Percentiles rank a stretch among this genome's conserved stretches.
Conservation (phyloP, 2,113 vertebrate species). For the Apeltes quadracus region DNA sequence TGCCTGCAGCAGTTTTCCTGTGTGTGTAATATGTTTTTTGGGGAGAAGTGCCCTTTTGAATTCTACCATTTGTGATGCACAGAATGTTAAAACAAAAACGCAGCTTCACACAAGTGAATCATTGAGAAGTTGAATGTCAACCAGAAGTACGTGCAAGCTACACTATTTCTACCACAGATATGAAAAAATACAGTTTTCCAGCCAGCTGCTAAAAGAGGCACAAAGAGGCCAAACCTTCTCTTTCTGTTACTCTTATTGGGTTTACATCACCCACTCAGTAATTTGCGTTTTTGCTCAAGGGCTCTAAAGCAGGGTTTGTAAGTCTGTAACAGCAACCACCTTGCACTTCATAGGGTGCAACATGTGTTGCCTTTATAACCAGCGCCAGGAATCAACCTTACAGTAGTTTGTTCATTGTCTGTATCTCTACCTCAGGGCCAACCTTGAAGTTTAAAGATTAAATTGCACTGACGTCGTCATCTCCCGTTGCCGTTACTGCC, state of each 20-base stretch:
- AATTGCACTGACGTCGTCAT: constrained; percentile 56
- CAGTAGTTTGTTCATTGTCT: constrained; percentile 35
- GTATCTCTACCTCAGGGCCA: constrained; percentile 37
- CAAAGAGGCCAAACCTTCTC: constrained; percentile 24
- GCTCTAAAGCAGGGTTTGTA: constrained; percentile 48
- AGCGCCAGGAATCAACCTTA: constrained; percentile 40
- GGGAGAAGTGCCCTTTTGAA: constrained; percentile 20
- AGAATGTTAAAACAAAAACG: constrained; percentile 11
- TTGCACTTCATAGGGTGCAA: constrained; percentile 39
- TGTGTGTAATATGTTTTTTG: constrained; percentile 9
- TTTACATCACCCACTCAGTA: constrained; percentile 38
- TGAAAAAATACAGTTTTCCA: constrained; percentile 31
- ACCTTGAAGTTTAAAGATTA: constrained; percentile 53
- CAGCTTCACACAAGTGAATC: constrained; percentile 37
- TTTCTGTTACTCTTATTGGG: constrained; percentile 7
- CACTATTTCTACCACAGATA: background rate
- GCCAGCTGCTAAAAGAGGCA: constrained; percentile 31
- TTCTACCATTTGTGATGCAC: constrained; percentile 27
- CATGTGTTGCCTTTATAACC: constrained; percentile 26
- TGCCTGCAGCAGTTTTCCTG: constrained; percentile 6
- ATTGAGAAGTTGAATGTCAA: constrained; percentile 32
- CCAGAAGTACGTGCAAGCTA: constrained; percentile 20
- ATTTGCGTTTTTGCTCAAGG: constrained; percentile 56
- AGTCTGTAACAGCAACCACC: constrained; percentile 50
- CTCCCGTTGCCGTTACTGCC: constrained; percentile 40